Evolutionary conservation across 2,113 vertebrate genomes (phyloP), one percentile per base, ranked within the genome.

Genomic region (Atherinomorus stipes): DNA sequence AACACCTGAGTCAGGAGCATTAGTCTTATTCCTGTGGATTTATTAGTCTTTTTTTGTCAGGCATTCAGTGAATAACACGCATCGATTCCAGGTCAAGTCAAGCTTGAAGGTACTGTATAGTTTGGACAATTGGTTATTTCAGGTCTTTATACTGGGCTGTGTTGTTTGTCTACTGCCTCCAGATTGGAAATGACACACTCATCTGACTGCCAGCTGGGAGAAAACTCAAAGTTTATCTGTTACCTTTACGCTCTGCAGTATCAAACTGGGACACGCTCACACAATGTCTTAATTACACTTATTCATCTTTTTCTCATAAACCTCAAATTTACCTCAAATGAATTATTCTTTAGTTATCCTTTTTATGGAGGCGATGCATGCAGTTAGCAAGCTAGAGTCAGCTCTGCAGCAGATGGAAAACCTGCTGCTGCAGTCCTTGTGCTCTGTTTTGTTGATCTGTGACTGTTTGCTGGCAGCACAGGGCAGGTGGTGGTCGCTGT

Each of bases 401-500:
- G 37, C 62, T 74, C 62, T 52, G 61, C 38, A 51, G 44, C 69
- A 60, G 72, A 58, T 26, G 52, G 66, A 77, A 3, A 81, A 88
- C 60, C 83, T 90, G 87, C 81, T 64, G 0, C 26, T 2, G 62
- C 71, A n/a, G n/a, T n/a, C n/a, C 80, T 74, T 84, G 73, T 82
- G 26, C 56, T 78, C n/a, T 16, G 40, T 76, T 71, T 68, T 72
- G 83, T n/a, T 74, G 65, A 50, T 80, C 74, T 64, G 49, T 1
- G 11, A 56, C 59, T 84, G 80, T 88, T 51, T 0, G 0, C 26
- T 38, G 47, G 64, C 68, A 59, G 18, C 31, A 25, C 22, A 0
- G 67, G 76, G 51, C 72, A 78, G 89, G 70, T 78, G 81, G 62
- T 45, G 71, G 56, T 71, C 47, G 53, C 13, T 67, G 28, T 65